Evolutionary conservation across 2,113 vertebrate species (phyloP).

Genomic region (Fukomys damarensis): DNA sequence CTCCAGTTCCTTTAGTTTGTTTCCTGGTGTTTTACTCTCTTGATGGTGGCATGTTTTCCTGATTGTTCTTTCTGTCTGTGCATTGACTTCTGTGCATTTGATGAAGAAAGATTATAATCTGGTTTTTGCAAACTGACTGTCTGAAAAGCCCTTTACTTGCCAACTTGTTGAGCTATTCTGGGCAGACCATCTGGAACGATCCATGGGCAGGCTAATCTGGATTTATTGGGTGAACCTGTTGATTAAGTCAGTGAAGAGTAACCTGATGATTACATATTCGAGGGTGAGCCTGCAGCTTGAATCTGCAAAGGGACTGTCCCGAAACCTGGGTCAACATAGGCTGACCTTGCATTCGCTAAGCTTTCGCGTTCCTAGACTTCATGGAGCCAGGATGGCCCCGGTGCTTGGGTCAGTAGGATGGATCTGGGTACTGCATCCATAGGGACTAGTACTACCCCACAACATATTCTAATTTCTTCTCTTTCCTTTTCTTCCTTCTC

Average conservation of each 20-base stretch:
- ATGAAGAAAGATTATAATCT: neutral
- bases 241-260: neutral
- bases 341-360: neutral
- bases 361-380: neutral
- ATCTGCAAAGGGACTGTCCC: no score
- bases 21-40: neutral
- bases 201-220: neutral
- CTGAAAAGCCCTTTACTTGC: neutral
- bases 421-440: neutral
- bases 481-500: neutral
- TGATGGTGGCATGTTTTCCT: neutral
- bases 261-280: neutral
- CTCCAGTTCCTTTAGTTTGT: neutral
- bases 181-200: neutral
- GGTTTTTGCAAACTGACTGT: neutral
- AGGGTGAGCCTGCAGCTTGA: neutral
- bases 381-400: neutral
- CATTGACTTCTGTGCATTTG: neutral
- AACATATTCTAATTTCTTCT: neutral
- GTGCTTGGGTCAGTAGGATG: neutral
- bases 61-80: neutral
- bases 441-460: neutral
- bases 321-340: neutral
- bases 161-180: neutral
- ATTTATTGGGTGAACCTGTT: neutral